Conservation (phyloP, 2,113 vertebrate genomes). For the Oceanodroma tethys region DNA sequence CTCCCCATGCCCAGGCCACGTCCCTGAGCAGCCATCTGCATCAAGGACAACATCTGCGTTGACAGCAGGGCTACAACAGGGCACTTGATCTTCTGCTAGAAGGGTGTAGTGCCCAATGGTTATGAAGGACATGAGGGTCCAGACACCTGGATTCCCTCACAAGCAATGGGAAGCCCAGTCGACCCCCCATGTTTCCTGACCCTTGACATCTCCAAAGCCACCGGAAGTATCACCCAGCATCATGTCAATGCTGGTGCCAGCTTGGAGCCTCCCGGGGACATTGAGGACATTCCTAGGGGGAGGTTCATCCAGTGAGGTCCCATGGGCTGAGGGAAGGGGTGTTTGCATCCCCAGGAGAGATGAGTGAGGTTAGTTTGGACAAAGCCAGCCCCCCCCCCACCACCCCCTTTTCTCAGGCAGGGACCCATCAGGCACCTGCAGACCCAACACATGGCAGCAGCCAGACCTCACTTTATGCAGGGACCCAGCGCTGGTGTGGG, state of each 20-base stretch:
- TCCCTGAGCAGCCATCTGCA: neutral
- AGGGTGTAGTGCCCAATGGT: neutral
- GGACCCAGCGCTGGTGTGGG: neutral
- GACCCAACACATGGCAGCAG: neutral
- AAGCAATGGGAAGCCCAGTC: neutral
- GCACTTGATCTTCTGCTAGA: neutral
- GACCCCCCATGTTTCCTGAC: neutral
- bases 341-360: neutral
- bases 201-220: neutral
- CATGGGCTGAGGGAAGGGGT: neutral
- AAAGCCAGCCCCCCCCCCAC: neutral
- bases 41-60: rapidly evolving
- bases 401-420: neutral
- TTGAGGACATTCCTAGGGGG: neutral
- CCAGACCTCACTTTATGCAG: neutral
- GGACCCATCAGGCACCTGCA: neutral
- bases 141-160: neutral
- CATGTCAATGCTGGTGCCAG: neutral
- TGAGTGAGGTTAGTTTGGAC: neutral
- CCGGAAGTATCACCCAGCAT: neutral
- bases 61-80: neutral
- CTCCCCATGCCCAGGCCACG: neutral
- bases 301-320: rapidly evolving
- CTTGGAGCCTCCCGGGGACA: neutral
- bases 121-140: neutral